phyloP scores from a whole-genome alignment of 2,797 vertebrate species.

The Podarcis lilfordi region DNA sequence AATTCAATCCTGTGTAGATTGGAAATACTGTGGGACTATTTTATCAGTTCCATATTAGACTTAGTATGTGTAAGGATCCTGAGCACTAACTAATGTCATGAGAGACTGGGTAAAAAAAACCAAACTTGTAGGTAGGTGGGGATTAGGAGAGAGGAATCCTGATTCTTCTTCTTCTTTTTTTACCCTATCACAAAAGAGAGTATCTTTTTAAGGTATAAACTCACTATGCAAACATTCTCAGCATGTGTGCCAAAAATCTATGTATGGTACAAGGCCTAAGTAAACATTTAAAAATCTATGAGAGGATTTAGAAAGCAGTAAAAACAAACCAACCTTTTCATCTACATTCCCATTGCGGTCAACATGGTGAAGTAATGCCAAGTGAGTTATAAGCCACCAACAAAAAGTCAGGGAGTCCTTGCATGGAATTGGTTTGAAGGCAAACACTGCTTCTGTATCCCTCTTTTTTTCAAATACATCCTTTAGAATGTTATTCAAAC shows the following conservation, averaged over 20 bases:
- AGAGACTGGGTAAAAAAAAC: no score
- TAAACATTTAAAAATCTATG: not conserved
- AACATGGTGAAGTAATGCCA: conserved; percentile 86
- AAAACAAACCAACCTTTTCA: conserved; percentile 80
- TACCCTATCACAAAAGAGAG: not conserved
- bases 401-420: conserved; percentile 91
- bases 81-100: no score
- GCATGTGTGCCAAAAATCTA: not conserved
- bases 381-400: conserved; percentile 93
- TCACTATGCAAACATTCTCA: not conserved
- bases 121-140: no score
- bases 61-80: no score
- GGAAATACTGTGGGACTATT: no score
- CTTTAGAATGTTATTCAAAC: conserved; percentile 84
- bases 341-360: conserved; percentile 84
- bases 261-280: not conserved
- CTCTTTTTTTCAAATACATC: conserved; percentile 78
- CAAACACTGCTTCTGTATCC: conserved; percentile 52
- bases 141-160: no score
- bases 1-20: no score
- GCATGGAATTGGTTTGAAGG: conserved; percentile 72
- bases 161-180: no score
- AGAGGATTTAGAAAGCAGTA: not conserved
- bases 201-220: not conserved
- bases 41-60: no score